Base-by-base conservation (phyloP, 2,113 vertebrate genomes). In the Petrocephalus zakoni region DNA sequence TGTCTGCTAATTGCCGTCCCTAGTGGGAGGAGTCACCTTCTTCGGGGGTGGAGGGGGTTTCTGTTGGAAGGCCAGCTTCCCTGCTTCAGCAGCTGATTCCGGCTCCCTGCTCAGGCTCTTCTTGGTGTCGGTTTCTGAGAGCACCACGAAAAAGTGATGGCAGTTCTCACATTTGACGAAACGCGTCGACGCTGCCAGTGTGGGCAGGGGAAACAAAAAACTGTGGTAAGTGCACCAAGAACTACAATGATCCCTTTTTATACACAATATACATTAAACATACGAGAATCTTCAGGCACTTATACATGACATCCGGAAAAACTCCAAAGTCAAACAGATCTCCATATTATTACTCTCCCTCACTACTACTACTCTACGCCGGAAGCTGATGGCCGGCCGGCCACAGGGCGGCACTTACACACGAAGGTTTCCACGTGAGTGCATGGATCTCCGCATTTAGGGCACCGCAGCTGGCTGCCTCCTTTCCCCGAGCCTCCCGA, bases 81-180 rank as follows among this genome's bases (percentile, higher is more conserved):
- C 97, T 85, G 97, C 97, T 93, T 99, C 98, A 13, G 97, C 96
- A 89, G 97, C 97, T 78, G 97, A 97, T 91, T 99, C 98, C 0
- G 98, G 95, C 91, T 99, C 98, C 94, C 98, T 98, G 93, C 97
- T 95, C 88, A 99, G 95, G 90, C 97, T 97, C 94, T 99, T 99
- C 94, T 99, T 99, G 52, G 98, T 98, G 95, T 99, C 98, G 0
- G 97, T 96, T 92, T 99, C 98, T n/a, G 98, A 99, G n/a, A 99
- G 94, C 42, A 99, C 98, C 93, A 99, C 98, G 22, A 99, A 99
- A 91, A 99, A 99, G 93, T 99, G 97, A 93, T 99, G 98, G 93
- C 98, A 99, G 93, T 99, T 99, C 88, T 99, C 98, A 95, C 98
- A 99, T 94, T 99, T 99, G 90, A 99, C 98, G 93, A 99, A 99